Evolutionary conservation across 2,888 invertebrate genomes (phyloP).

Genomic region (Nephrocerus scutellatus): DNA sequence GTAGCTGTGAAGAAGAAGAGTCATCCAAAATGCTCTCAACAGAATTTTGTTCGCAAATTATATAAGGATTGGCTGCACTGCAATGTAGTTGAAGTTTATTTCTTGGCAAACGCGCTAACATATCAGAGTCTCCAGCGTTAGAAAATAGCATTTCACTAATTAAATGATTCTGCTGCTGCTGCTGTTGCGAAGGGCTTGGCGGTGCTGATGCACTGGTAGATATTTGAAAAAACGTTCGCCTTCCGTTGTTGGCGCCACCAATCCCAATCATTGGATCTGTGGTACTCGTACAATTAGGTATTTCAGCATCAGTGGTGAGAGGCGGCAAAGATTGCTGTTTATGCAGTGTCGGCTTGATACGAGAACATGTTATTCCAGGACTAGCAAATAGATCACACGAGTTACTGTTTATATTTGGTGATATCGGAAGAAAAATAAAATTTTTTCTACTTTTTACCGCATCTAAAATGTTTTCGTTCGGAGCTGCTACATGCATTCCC

Average conservation of each 20-base stretch:
- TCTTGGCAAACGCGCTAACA: too few species aligned
- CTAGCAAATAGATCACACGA: constrained; percentile 59
- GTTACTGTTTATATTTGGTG: constrained; percentile 50
- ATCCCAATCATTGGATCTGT: constrained; percentile 44
- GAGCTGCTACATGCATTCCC: too few species aligned
- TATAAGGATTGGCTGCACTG: constrained; percentile 15
- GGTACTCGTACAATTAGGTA: too few species aligned
- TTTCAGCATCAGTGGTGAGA: constrained; percentile 21
- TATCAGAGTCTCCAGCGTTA: too few species aligned
- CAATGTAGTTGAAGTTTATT: constrained; percentile 22
- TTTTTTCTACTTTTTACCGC: constrained; percentile 46
- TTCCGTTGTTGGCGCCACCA: constrained; percentile 36
- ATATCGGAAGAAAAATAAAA: constrained; percentile 81
- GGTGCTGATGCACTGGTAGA: constrained; percentile 55
- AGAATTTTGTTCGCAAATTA: constrained; percentile 5
- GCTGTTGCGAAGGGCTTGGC: constrained; percentile 54
- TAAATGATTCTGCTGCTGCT: constrained; percentile 31
- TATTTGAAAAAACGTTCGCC: constrained; percentile 28
- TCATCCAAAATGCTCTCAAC: not conserved
- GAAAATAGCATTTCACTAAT: too few species aligned
- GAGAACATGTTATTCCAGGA: constrained; percentile 68
- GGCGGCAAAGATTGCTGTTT: constrained; percentile 40
- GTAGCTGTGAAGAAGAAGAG: constrained; percentile 13
- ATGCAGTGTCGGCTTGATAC: constrained; percentile 51
- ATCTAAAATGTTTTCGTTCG: constrained; percentile 43